A percentile compares a stretch with the other conserved stretches of the same genome.
Evolutionary conservation across 2,888 invertebrate species (phyloP).

Genomic region (Acanthosepion pharaonis): DNA sequence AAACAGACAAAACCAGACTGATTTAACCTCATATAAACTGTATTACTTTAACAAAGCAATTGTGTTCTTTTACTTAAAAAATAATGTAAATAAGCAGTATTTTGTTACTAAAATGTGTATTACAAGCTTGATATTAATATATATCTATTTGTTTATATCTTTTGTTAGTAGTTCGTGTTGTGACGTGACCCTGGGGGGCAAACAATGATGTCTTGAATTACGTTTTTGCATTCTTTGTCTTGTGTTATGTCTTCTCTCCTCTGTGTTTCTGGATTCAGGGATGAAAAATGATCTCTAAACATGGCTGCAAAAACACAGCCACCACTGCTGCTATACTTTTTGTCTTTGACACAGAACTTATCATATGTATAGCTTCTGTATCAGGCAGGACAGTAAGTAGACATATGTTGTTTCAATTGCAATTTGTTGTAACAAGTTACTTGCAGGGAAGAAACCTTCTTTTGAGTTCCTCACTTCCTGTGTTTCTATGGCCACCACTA

Average conservation of each 20-base stretch:
- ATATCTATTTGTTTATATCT: background rate
- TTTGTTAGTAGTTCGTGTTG: background rate
- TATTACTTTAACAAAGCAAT: background rate
- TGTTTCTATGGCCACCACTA: background rate
- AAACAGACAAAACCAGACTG: background rate
- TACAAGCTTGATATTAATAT: slow-evolving; percentile 18
- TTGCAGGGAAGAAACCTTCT: background rate
- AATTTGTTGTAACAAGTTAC: background rate
- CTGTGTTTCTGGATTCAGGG: background rate
- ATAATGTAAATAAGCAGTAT: background rate
- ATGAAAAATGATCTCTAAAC: background rate
- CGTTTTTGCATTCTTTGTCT: background rate
- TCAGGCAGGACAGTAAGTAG: background rate
- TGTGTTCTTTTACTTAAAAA: slow-evolving; percentile 1
- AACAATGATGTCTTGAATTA: background rate
- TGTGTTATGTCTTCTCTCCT: background rate
- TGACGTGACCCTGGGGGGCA: background rate
- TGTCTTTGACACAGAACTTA: background rate
- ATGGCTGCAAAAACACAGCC: background rate
- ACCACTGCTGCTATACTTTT: background rate
- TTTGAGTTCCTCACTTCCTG: background rate
- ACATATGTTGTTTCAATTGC: background rate
- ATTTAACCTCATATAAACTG: background rate
- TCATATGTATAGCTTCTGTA: background rate
- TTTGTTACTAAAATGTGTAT: background rate